Evolutionary conservation across 2,797 vertebrate genomes (phyloP).

Genomic region (Natrix natrix): DNA sequence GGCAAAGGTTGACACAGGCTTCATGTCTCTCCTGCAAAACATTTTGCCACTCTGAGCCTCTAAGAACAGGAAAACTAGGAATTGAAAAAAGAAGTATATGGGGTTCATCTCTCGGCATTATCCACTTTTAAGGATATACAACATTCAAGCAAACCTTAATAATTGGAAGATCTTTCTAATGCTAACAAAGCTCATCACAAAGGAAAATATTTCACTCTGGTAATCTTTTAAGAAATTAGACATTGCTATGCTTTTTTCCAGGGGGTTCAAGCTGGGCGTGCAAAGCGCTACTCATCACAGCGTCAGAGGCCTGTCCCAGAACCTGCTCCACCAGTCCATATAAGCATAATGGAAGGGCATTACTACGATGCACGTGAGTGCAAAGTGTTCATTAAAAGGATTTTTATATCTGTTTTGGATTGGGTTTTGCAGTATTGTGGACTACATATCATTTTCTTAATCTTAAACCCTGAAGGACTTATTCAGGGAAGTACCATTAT

Average conservation of each 20-base stretch:
- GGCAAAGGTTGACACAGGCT: background rate
- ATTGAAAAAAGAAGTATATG: background rate
- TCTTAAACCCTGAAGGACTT: background rate
- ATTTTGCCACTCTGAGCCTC: background rate
- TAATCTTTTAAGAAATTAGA: fast-evolving
- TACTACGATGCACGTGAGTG: constrained; percentile 94
- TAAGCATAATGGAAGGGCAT: constrained; percentile 95
- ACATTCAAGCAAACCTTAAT: background rate
- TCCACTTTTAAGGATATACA: background rate
- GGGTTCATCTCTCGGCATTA: background rate
- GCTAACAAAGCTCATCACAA: background rate
- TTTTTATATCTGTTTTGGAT: background rate
- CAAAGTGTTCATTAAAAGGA: background rate
- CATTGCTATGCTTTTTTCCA: constrained; percentile 45
- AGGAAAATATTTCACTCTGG: background rate
- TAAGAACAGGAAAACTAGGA: background rate
- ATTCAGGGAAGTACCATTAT: background rate
- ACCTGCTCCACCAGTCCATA: constrained; percentile 86
- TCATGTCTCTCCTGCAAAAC: background rate
- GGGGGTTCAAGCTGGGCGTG: constrained; percentile 83
- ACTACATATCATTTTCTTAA: background rate
- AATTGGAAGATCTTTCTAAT: background rate
- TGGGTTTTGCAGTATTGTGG: background rate
- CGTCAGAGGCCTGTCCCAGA: constrained; percentile 89
- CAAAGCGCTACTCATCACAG: constrained; percentile 95